Evolutionary conservation across 2,888 invertebrate genomes (phyloP), one percentile per base, ranked within the genome.

Genomic region (Campoplex capitator): DNA sequence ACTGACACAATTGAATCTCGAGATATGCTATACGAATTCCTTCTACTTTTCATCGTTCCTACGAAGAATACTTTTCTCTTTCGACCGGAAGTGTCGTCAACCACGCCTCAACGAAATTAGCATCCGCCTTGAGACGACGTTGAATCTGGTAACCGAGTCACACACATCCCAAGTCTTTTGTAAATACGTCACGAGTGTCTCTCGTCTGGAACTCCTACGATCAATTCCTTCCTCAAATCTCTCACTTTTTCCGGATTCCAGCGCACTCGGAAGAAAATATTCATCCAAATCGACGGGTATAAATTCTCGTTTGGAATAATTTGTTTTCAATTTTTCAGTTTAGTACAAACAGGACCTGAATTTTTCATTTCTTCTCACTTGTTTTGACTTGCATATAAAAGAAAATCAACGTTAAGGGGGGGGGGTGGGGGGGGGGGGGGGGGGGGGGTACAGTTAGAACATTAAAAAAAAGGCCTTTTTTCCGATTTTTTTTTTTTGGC

Each of bases 71-170:
- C 45, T 51, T 42, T 74, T 32, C 45, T 16, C n/a, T 48, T 18
- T 81, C 77, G 67, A 81, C 67, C 85, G 85, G 85, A 85, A 85
- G 73, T 77, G 13, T 45, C 71, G 11, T 65, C 32, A 58, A 45
- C 70, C 76, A 45, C 82, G 67, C 71, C 51, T 65, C 74, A n/a
- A 62, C 32, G 68, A 65, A 23, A 32, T 58, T 58, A 32, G 58
- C 38, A 54, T 81, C 74, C 73, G 28, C 51, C 62, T 67, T 51
- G 54, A 38, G 51, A 38, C 32, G 42, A 54, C 42, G 42, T 32
- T 68, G 65, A 76, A 85, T 85, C 81, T 81, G 51, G 85, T 48
- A 85, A 76, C 18, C 85, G 73, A 77, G 81, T 71, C 85, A 81
- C 85, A 81, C 85, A 81, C 81, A 78, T 75, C 68, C 54, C 54